Evolutionary conservation across 2,113 vertebrate genomes (phyloP).

Genomic region (Jacana jacana): DNA sequence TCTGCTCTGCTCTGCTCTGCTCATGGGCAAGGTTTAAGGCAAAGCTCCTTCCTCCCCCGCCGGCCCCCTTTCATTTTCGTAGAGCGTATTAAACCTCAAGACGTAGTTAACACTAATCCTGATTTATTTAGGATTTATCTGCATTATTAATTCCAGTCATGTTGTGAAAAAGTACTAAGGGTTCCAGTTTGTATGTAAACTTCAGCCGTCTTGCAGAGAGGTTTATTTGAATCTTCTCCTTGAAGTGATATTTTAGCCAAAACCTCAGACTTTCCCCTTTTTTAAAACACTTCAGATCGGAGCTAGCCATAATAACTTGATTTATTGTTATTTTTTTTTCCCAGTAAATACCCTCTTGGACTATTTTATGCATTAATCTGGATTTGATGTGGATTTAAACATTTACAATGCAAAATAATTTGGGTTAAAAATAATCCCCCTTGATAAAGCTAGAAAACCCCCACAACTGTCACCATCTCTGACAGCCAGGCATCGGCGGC

Average conservation of each 20-base stretch:
- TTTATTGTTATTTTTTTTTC: slow-evolving; percentile 57
- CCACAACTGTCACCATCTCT: slow-evolving; percentile 73
- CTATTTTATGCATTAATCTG: slow-evolving; percentile 86
- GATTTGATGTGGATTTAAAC: slow-evolving; percentile 97
- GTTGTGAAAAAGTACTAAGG: slow-evolving; percentile 50
- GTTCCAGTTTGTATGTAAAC: slow-evolving; percentile 65
- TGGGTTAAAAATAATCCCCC: slow-evolving; percentile 89
- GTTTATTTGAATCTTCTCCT: slow-evolving; percentile 57
- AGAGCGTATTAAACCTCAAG: slow-evolving; percentile 78
- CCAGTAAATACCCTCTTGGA: slow-evolving; percentile 74
- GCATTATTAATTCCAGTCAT: slow-evolving; percentile 82
- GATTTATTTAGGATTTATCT: slow-evolving; percentile 85
- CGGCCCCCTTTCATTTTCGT: slow-evolving; percentile 74
- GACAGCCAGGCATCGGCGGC: slow-evolving; percentile 49
- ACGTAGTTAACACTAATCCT: slow-evolving; percentile 79
- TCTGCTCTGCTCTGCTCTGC: no score
- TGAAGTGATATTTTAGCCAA: slow-evolving; percentile 48
- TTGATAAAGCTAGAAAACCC: slow-evolving; percentile 74
- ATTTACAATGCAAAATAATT: slow-evolving; percentile 98
- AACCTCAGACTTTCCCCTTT: slow-evolving; percentile 56
- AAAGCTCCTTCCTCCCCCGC: slow-evolving; percentile 51
- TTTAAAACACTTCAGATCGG: slow-evolving; percentile 56
- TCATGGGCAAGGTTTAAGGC: background rate
- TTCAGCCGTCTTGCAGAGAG: slow-evolving; percentile 47
- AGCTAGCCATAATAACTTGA: slow-evolving; percentile 66